A percentile compares a stretch with the other conserved stretches of the same genome.
These are phyloP conservation scores for Onychostruthus taczanowskii DNA, from an alignment of 2,113 vertebrate genomes.

Conservation along the genomic window DNA sequence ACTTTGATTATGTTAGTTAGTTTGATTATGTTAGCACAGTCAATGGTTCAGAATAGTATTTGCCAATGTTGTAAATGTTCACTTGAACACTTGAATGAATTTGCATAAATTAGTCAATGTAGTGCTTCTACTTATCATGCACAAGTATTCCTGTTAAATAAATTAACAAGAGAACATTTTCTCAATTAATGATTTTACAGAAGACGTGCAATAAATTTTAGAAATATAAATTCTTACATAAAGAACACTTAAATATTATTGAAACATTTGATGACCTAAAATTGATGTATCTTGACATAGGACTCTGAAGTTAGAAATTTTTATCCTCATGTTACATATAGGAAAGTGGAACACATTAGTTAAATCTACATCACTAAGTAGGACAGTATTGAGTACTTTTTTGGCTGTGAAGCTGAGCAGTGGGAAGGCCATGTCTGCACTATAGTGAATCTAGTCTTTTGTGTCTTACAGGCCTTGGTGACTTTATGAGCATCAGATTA, in stretches of 20 bases:
- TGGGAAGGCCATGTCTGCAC: neutral
- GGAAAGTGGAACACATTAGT: neutral
- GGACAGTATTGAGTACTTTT: neutral
- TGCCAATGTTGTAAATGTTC: neutral
- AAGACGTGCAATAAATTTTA: neutral
- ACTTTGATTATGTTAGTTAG: fast-evolving
- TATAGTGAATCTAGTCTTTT: neutral
- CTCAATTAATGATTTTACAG: neutral
- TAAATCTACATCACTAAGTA: neutral
- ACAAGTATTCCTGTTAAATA: neutral
- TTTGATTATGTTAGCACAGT: neutral
- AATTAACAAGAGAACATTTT: neutral
- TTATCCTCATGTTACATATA: neutral
- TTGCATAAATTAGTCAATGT: neutral
- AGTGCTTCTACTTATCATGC: neutral
- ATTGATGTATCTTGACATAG: neutral
- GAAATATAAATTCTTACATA: neutral
- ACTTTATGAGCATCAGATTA: neutral
- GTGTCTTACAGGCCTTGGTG: neutral
- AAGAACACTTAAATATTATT: neutral
- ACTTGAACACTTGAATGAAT: neutral
- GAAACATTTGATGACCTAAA: neutral
- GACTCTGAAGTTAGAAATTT: neutral
- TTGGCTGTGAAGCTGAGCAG: neutral
- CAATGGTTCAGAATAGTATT: neutral